phyloP scores from a whole-genome alignment of 2,113 vertebrate genomes.

The Athene cunicularia region DNA sequence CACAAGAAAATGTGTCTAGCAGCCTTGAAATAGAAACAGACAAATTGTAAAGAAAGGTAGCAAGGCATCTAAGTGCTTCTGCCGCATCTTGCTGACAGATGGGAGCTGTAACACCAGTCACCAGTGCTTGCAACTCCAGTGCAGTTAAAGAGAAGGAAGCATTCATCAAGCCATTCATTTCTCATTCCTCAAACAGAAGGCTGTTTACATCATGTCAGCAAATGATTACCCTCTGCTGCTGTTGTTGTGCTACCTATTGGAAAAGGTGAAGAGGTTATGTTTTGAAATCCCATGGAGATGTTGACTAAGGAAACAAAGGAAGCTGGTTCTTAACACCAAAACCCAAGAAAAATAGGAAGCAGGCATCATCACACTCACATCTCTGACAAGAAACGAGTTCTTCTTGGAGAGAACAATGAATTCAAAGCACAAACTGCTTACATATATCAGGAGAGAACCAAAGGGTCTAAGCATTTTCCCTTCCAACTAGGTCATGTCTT shows the following conservation, averaged over 20 bases:
- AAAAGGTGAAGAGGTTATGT: slow-evolving; percentile 62
- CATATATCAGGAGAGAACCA: background rate
- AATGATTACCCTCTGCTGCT: slow-evolving; percentile 45
- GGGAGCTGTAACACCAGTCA: slow-evolving; percentile 14
- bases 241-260: slow-evolving; percentile 47
- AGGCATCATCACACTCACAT: background rate
- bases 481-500: background rate
- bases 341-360: background rate
- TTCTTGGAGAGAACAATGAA: background rate
- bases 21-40: slow-evolving; percentile 62
- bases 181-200: slow-evolving; percentile 57
- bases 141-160: slow-evolving; percentile 25
- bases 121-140: background rate
- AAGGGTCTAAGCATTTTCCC: background rate
- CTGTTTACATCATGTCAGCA: slow-evolving; percentile 63
- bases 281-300: slow-evolving; percentile 37
- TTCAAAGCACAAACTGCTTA: background rate
- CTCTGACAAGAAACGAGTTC: background rate
- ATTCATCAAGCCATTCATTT: slow-evolving; percentile 34
- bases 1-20: slow-evolving; percentile 17
- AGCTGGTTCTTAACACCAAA: slow-evolving; percentile 23
- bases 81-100: slow-evolving; percentile 22
- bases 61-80: background rate
- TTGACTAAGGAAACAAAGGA: slow-evolving; percentile 68
- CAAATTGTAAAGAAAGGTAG: slow-evolving; percentile 13